A percentile compares a stretch with the other conserved stretches of the same genome.
Evolutionary conservation across 2,797 vertebrate genomes (phyloP).

Genomic region (Intellagama lesueurii): DNA sequence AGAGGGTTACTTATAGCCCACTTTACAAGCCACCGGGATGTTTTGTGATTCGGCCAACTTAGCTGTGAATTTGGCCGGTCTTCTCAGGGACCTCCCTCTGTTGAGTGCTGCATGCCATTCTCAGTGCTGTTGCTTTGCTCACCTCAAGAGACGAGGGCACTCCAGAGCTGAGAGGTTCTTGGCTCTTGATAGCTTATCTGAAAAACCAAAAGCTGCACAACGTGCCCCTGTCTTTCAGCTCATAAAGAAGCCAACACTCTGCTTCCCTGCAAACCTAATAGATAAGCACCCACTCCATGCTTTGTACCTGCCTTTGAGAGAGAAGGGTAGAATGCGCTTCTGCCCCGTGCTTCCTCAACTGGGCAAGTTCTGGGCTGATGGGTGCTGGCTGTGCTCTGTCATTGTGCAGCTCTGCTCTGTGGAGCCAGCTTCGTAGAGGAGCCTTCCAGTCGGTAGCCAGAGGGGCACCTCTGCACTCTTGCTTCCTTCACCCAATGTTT

Average conservation of each 20-base stretch:
- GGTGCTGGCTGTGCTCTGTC: background rate
- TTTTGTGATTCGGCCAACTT: background rate
- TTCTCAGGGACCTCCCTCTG: background rate
- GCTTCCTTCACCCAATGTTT: background rate
- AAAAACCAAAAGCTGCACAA: no score
- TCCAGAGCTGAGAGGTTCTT: background rate
- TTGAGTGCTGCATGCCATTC: no score
- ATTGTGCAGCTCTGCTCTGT: background rate
- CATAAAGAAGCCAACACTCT: no score
- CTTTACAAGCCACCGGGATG: slow-evolving; percentile 8
- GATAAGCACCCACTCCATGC: no score
- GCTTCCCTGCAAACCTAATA: no score
- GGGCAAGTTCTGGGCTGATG: background rate
- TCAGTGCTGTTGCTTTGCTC: background rate
- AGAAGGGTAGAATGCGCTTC: background rate
- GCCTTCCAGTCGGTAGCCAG: background rate
- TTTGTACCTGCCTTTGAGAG: background rate
- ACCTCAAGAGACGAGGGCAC: background rate
- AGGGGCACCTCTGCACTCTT: background rate
- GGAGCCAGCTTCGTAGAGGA: background rate
- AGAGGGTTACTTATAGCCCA: background rate
- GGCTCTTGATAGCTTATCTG: no score
- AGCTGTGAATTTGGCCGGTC: slow-evolving; percentile 25
- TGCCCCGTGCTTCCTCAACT: background rate
- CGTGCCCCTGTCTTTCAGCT: no score